phyloP scores from a whole-genome alignment of 2,888 invertebrate genomes.

The Sipunculus nudus region DNA sequence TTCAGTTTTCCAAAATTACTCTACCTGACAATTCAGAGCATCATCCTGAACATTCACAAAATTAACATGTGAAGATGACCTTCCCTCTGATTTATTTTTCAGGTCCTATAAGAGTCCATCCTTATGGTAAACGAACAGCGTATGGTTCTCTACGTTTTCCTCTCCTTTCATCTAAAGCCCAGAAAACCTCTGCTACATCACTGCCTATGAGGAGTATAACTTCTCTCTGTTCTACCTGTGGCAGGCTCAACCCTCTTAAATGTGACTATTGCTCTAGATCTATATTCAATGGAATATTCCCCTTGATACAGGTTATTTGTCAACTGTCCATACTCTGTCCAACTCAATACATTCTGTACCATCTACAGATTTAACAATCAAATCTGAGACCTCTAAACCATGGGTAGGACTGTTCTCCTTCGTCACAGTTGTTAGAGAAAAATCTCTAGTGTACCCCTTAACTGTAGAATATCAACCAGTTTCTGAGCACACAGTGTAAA shows the following conservation, averaged over 20 bases:
- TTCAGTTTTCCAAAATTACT: background rate
- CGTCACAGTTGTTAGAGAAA: background rate
- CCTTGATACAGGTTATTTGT: no score
- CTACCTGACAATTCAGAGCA: background rate
- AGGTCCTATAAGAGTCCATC: background rate
- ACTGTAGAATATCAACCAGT: background rate
- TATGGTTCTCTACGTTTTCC: background rate
- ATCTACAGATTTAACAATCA: background rate
- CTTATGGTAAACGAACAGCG: background rate
- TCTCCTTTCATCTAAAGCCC: background rate
- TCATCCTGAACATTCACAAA: background rate
- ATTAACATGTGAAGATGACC: background rate
- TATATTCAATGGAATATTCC: no score
- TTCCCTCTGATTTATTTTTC: background rate
- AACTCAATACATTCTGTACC: background rate
- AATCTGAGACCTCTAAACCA: background rate
- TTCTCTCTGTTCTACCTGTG: background rate
- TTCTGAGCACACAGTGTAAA: background rate
- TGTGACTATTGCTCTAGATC: background rate
- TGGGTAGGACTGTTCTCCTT: background rate
- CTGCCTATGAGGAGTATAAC: background rate
- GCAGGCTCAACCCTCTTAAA: background rate
- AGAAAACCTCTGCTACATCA: background rate
- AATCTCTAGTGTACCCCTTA: background rate
- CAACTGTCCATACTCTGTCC: background rate